Evolutionary conservation across 2,113 vertebrate genomes (phyloP).

Genomic region (Cyphomyrus discorhynchus): DNA sequence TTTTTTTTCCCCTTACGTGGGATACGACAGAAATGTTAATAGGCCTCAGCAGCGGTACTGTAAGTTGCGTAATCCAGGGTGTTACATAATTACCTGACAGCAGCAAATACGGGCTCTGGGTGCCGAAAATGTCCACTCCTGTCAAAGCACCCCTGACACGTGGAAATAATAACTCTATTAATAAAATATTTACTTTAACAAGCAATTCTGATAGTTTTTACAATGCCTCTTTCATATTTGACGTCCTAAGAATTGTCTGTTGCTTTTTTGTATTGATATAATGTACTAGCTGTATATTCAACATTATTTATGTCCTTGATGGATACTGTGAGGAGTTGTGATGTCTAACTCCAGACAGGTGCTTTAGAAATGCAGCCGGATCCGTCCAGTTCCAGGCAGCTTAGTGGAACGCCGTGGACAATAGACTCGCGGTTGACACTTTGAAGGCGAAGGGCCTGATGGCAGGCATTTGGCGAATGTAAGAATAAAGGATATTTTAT

Average conservation of each 20-base stretch:
- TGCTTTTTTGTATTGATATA: neutral
- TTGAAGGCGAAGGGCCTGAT: neutral
- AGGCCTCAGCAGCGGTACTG: neutral
- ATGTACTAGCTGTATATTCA: neutral
- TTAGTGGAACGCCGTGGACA: neutral
- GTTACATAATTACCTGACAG: conserved; percentile 14
- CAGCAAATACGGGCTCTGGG: neutral
- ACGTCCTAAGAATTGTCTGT: neutral
- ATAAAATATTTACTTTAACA: conserved; percentile 1
- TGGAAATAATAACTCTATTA: neutral
- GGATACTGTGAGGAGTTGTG: neutral
- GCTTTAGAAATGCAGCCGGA: neutral
- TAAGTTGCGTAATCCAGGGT: neutral
- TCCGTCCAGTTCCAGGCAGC: neutral
- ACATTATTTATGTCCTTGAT: neutral
- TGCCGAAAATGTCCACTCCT: neutral
- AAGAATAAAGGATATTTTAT: neutral
- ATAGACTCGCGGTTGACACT: neutral
- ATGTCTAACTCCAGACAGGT: neutral
- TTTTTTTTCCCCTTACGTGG: conserved; percentile 6
- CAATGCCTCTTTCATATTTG: neutral
- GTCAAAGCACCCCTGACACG: neutral
- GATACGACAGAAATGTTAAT: conserved; percentile 6
- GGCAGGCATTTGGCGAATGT: neutral
- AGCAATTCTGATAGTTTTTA: neutral